Conservation (phyloP, 1,140 invertebrate species). For the Fopius arisanus region DNA sequence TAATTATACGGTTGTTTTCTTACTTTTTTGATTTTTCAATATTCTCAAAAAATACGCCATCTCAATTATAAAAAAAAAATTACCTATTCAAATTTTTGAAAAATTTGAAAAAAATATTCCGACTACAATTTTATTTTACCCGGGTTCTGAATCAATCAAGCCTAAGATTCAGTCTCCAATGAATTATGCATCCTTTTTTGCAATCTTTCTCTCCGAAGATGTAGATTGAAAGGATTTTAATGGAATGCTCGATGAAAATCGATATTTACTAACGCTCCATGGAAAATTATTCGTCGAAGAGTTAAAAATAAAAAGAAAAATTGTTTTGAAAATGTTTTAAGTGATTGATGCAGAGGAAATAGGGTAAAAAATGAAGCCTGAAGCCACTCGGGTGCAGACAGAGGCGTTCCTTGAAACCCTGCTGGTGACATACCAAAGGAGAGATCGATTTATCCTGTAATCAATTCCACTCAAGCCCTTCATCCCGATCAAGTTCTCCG, state of each 20-base stretch:
- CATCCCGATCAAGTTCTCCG: background rate
- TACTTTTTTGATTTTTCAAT: too few species aligned
- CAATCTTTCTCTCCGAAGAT: too few species aligned
- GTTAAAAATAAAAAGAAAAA: background rate
- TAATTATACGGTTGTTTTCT: too few species aligned
- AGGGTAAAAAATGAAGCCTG: background rate
- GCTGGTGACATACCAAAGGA: background rate
- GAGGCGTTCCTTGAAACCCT: background rate
- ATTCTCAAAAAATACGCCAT: too few species aligned
- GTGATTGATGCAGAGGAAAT: background rate
- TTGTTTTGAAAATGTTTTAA: background rate
- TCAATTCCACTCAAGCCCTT: slow-evolving; percentile 7
- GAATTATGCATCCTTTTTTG: too few species aligned
- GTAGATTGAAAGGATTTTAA: too few species aligned
- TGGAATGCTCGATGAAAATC: background rate
- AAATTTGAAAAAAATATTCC: too few species aligned
- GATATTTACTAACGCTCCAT: background rate
- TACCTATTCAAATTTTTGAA: too few species aligned
- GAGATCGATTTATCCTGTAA: background rate
- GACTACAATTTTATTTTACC: too few species aligned
- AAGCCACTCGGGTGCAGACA: background rate
- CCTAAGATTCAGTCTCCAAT: too few species aligned
- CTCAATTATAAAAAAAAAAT: too few species aligned
- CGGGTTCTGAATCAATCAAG: too few species aligned
- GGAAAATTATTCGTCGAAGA: background rate